A percentile compares a stretch with the other conserved stretches of the same genome.
Evolutionary conservation across 1,140 invertebrate species (phyloP).

Genomic region (Microplitis demolitor): DNA sequence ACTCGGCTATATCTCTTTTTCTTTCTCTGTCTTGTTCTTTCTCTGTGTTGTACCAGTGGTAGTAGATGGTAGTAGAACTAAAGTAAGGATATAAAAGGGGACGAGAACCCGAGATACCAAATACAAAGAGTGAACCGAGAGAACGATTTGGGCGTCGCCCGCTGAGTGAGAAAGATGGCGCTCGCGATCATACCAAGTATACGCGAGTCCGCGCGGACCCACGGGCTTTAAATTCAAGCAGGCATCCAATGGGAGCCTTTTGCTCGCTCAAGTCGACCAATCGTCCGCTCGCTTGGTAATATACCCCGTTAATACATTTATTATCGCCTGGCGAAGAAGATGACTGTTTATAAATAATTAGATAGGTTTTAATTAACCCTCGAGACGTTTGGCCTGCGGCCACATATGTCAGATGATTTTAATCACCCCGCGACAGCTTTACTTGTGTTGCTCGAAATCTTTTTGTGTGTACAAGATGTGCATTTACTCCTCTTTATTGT

Average conservation of each 20-base stretch:
- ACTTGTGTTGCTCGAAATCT: not conserved
- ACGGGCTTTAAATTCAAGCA: not conserved
- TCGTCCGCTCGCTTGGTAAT: slow-evolving; percentile 9
- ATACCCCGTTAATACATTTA: slow-evolving; percentile 44
- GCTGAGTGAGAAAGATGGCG: slow-evolving; percentile 30
- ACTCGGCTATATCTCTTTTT: too few relatives aligned
- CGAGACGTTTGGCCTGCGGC: slow-evolving; percentile 42
- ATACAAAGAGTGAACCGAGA: not conserved
- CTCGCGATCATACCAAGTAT: not conserved
- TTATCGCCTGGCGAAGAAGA: slow-evolving; percentile 52
- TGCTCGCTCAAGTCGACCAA: slow-evolving; percentile 27
- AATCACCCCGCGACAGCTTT: slow-evolving; percentile 29
- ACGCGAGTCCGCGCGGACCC: slow-evolving; percentile 55
- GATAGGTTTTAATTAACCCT: slow-evolving; percentile 62
- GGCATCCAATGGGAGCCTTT: slow-evolving; percentile 34
- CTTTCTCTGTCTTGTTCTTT: too few relatives aligned
- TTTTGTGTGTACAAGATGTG: not conserved
- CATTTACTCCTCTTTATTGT: not conserved
- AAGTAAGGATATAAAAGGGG: too few relatives aligned
- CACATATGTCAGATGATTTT: slow-evolving; percentile 33
- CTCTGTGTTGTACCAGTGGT: too few relatives aligned
- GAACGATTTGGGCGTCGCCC: slow-evolving; percentile 24
- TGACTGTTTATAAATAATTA: slow-evolving; percentile 63
- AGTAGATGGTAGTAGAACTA: too few relatives aligned
- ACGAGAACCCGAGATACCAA: not conserved